Evolutionary conservation across 2,113 vertebrate genomes (phyloP).

Genomic region (Centropus bengalensis): DNA sequence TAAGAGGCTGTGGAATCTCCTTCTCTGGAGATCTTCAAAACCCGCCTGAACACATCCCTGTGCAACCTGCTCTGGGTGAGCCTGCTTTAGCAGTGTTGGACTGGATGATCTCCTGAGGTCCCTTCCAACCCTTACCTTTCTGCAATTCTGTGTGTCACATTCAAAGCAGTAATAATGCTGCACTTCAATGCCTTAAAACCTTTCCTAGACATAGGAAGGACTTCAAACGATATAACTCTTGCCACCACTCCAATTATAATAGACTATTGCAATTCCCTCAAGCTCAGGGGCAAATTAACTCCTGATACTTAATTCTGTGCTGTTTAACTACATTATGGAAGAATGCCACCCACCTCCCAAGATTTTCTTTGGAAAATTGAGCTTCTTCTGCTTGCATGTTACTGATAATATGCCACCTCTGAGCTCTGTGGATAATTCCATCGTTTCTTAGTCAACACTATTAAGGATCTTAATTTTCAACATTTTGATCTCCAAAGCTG

Average conservation of each 20-base stretch:
- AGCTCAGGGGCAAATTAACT: not conserved
- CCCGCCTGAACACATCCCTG: too few relatives aligned
- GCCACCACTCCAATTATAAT: accelerated
- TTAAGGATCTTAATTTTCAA: not conserved
- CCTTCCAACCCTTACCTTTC: too few relatives aligned
- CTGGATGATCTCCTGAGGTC: too few relatives aligned
- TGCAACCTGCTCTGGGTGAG: too few relatives aligned
- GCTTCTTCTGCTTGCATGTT: not conserved
- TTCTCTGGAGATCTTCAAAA: too few relatives aligned
- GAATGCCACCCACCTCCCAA: not conserved
- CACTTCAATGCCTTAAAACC: not conserved
- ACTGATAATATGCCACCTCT: not conserved
- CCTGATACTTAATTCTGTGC: not conserved
- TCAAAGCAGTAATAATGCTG: not conserved
- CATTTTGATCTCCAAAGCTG: not conserved
- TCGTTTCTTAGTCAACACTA: not conserved
- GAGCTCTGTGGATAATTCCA: not conserved
- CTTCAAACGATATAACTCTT: not conserved
- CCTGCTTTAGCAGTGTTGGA: too few relatives aligned
- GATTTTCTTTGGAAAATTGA: not conserved
- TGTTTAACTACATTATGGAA: not conserved
- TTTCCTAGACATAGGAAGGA: not conserved
- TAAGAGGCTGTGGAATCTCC: too few relatives aligned
- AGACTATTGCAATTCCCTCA: not conserved
- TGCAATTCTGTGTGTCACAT: not conserved